These are phyloP conservation scores for Muscicapa comitata DNA, from an alignment of 2,797 vertebrate species.

Conservation along the genomic window DNA sequence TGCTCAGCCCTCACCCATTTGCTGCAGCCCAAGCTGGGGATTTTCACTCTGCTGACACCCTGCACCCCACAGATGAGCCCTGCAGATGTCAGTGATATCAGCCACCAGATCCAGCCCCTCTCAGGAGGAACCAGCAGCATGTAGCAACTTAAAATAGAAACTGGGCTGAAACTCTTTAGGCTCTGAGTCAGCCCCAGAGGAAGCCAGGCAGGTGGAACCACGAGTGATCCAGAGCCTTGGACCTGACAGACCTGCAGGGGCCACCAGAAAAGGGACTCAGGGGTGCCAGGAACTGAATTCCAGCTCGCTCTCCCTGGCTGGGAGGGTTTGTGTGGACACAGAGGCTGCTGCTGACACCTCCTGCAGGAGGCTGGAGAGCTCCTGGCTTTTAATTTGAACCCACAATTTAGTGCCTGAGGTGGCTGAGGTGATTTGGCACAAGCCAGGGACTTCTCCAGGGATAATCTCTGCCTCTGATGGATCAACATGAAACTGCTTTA, in stretches of 20 bases:
- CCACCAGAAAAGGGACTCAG: not conserved
- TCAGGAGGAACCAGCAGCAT: not conserved
- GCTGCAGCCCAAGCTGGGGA: not conserved
- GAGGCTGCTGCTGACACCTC: not conserved
- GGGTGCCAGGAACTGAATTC: not conserved
- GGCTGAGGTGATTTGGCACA: not conserved
- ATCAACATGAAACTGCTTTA: not conserved
- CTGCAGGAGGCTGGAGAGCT: not conserved
- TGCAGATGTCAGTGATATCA: not conserved
- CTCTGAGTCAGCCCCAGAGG: not conserved
- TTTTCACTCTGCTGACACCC: not conserved
- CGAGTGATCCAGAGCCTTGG: not conserved
- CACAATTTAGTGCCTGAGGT: not conserved
- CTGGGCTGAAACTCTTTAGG: not conserved
- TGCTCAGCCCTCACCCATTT: not conserved
- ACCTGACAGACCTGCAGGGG: not conserved
- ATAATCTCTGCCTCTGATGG: not conserved
- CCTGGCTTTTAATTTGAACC: not conserved
- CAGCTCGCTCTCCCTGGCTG: not conserved
- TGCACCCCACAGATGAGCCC: not conserved
- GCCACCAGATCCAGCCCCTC: not conserved
- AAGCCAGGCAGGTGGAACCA: not conserved
- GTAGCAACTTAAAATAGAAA: not conserved
- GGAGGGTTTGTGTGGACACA: too few species aligned
- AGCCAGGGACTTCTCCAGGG: not conserved